These are phyloP conservation scores for human DNA, from an alignment of 2,113 vertebrate genomes.

Conservation along the genomic window DNA sequence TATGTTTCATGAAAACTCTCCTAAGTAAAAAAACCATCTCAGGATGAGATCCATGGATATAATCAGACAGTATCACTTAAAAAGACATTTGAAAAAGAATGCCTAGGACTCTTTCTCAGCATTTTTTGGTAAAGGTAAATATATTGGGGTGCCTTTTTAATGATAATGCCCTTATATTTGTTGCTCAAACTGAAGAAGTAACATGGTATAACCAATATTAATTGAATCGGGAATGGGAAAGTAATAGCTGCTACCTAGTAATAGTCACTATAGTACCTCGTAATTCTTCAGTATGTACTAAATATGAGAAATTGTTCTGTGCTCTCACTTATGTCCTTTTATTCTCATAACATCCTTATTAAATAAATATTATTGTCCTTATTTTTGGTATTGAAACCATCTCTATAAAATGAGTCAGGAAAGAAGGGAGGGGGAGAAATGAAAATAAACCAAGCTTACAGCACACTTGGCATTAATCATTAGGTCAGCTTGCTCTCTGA, in stretches of 20 bases:
- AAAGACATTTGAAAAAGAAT: background rate
- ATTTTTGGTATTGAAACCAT: background rate
- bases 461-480: too few relatives aligned
- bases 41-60: background rate
- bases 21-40: background rate
- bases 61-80: background rate
- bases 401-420: too few relatives aligned
- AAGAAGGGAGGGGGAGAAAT: too few relatives aligned
- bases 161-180: background rate
- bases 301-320: background rate
- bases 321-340: background rate
- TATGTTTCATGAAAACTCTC: background rate
- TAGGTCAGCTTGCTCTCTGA: too few relatives aligned
- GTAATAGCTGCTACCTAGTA: too few relatives aligned
- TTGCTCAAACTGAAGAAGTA: background rate
- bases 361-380: background rate
- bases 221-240: background rate
- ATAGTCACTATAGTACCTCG: background rate
- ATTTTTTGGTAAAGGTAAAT: background rate
- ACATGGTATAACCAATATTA: background rate
- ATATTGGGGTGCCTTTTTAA: background rate
- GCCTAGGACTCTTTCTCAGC: fast-evolving
- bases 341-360: background rate
- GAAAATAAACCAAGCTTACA: too few relatives aligned
- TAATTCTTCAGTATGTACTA: background rate